Evolutionary conservation across 2,888 invertebrate genomes (phyloP), one percentile per base, ranked within the genome.

Genomic region (Noctua pronuba): DNA sequence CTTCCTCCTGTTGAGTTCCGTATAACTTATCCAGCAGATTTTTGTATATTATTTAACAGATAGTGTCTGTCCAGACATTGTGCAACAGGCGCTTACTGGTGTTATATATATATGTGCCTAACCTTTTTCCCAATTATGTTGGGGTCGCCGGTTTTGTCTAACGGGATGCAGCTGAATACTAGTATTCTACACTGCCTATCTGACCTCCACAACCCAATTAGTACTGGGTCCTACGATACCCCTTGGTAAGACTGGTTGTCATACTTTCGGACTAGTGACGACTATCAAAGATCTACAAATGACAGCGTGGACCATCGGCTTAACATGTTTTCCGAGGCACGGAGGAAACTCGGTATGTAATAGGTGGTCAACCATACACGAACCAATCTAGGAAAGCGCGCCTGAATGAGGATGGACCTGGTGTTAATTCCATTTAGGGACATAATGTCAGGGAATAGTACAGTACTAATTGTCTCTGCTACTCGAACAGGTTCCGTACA

Each of bases 401-500:
- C 16, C 16, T 58, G 31, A 62, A 31, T 31, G 60, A 5, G 1
- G 31, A 21, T 10, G 10, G 21, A 21, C 21, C 60, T 35, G 60
- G 60, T 62, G 60, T 35, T 62, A 62, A 62, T 62, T 62, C 5
- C n/a, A 49, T 10, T 38, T 7, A 49, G 62, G 5, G 31, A 44
- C 31, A 16, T 35, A 31, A 49, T 41, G 31, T 62, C n/a, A 77
- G 41, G 60, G 10, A 62, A 21, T n/a, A 16, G 24, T 41, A 28
- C 21, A n/a, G 24, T 41, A 52, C 24, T 16, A 21, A 65, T 31
- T 16, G 28, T 11, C 21, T 11, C 28, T 5, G 16, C 16, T 49
- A 28, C 10, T 31, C 16, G 78, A 69, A 80, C 35, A 35, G 58
- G 66, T 83, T 81, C 16, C 21, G 3, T 58, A 71, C 44, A 72